Evolutionary conservation across 2,888 invertebrate species (phyloP).

Genomic region (Sphinx pinastri): DNA sequence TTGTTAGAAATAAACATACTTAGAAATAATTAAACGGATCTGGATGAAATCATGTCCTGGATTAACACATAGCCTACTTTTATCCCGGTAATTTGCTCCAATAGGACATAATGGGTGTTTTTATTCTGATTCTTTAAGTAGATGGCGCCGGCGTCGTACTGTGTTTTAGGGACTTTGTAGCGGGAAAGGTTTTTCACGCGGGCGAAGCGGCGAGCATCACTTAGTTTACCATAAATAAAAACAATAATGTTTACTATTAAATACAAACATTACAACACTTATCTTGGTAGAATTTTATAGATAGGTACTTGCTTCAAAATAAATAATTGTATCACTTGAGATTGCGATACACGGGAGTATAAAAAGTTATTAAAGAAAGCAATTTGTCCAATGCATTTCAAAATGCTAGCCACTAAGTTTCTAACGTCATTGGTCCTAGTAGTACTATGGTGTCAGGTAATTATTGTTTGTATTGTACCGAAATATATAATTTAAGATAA

Average conservation of each 20-base stretch:
- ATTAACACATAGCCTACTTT: too few relatives aligned
- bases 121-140: too few relatives aligned
- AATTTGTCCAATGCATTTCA: slow-evolving; percentile 9
- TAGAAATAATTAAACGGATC: too few relatives aligned
- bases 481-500: background rate
- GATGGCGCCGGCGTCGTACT: too few relatives aligned
- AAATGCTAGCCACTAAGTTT: slow-evolving; percentile 18
- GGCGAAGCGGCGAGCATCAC: too few relatives aligned
- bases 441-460: slow-evolving; percentile 21
- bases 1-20: too few relatives aligned
- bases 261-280: background rate
- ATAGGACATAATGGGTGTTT: too few relatives aligned
- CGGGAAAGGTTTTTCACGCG: too few relatives aligned
- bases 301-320: background rate
- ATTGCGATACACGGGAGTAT: slow-evolving; percentile 22
- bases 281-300: background rate
- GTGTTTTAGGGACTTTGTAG: too few relatives aligned
- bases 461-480: background rate
- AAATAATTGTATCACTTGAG: slow-evolving; percentile 6
- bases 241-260: background rate
- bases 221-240: too few relatives aligned
- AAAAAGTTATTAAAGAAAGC: slow-evolving; percentile 18
- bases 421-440: slow-evolving; percentile 12
- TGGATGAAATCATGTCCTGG: too few relatives aligned
- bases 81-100: too few relatives aligned